phyloP scores from a whole-genome alignment of 2,797 vertebrate species.

The Chaetophractus vellerosus region DNA sequence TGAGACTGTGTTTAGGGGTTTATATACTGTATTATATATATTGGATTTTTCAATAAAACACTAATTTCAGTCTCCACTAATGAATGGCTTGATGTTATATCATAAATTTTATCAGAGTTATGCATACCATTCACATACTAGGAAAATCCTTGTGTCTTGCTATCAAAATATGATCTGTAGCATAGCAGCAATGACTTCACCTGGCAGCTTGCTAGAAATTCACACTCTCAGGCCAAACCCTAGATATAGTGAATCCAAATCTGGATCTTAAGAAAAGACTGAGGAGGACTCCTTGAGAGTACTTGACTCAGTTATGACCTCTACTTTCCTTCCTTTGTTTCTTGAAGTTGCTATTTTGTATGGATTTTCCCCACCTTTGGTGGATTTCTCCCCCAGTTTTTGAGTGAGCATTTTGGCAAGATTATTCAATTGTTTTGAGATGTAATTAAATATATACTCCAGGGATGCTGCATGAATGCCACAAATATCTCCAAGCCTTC shows the following conservation, averaged over 20 bases:
- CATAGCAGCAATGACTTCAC: background rate
- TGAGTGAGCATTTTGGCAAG: background rate
- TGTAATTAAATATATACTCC: background rate
- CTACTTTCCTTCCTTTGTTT: background rate
- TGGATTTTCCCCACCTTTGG: background rate
- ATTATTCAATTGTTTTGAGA: conserved; percentile 7
- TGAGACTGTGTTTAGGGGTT: background rate
- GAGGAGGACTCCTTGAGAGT: background rate
- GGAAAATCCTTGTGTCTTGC: background rate
- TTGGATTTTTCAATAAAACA: background rate
- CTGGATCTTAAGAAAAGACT: background rate
- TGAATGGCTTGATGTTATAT: background rate
- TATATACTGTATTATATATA: background rate
- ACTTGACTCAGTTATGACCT: background rate
- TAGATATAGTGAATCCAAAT: background rate
- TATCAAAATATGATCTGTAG: background rate
- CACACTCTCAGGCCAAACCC: background rate
- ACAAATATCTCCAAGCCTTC: background rate
- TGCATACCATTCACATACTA: background rate
- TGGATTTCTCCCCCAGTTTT: background rate
- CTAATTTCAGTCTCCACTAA: background rate
- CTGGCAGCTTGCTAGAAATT: background rate
- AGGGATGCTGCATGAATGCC: background rate
- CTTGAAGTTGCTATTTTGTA: background rate
- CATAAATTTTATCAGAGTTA: background rate